Conservation (phyloP, 2,888 invertebrate species). For the Mycogona germanica region DNA sequence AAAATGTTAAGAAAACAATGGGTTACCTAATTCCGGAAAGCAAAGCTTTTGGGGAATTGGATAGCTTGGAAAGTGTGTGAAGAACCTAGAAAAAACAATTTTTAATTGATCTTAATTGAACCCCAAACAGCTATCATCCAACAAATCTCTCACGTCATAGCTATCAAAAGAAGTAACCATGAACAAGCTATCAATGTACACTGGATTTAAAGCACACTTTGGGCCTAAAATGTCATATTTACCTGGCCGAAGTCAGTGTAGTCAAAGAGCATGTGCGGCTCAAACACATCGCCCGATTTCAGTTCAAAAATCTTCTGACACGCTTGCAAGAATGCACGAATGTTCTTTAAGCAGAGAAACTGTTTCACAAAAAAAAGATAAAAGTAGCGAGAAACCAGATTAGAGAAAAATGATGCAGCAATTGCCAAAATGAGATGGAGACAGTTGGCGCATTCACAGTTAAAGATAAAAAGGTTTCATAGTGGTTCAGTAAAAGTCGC, state of each 20-base stretch:
- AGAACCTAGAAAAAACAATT: slow-evolving; percentile 42
- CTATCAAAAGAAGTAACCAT: slow-evolving; percentile 6
- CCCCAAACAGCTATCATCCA: neutral
- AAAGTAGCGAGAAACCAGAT: slow-evolving; percentile 4
- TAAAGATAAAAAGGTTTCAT: no score
- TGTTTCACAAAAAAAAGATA: slow-evolving; percentile 48
- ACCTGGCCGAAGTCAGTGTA: slow-evolving; percentile 86
- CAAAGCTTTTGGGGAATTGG: slow-evolving; percentile 62
- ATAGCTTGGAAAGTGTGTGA: slow-evolving; percentile 77
- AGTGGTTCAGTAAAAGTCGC: no score
- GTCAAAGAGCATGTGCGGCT: slow-evolving; percentile 90
- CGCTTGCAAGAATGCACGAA: slow-evolving; percentile 76
- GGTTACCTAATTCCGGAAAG: neutral
- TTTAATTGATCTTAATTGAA: slow-evolving; percentile 3
- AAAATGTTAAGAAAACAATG: neutral
- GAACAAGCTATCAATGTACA: slow-evolving; percentile 3
- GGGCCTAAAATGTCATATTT: slow-evolving; percentile 20
- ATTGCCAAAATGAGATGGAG: no score
- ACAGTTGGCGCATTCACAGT: no score
- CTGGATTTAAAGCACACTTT: slow-evolving; percentile 4
- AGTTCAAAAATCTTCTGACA: slow-evolving; percentile 75
- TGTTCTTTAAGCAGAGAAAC: slow-evolving; percentile 94
- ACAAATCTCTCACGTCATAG: neutral
- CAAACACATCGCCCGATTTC: slow-evolving; percentile 76
- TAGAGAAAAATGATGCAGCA: no score